These are phyloP conservation scores for Sternotherus odoratus DNA, from an alignment of 2,797 vertebrate genomes.

Conservation along the genomic window DNA sequence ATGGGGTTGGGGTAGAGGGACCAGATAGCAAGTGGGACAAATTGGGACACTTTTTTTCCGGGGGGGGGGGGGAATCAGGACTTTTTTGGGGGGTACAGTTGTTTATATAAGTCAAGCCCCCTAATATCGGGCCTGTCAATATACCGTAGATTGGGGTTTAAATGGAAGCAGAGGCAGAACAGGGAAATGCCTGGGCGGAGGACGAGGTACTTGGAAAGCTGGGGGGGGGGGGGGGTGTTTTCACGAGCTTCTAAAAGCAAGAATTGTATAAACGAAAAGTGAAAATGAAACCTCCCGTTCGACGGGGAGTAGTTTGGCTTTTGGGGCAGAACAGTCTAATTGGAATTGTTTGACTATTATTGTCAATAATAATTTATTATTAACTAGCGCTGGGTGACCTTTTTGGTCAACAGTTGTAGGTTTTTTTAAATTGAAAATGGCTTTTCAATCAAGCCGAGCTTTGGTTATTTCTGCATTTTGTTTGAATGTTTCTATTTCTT, in stretches of 20 bases:
- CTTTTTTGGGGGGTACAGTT: too few species aligned
- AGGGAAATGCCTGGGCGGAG: rapidly evolving
- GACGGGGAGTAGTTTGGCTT: background rate
- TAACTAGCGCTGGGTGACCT: background rate
- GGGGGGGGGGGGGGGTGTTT: too few species aligned
- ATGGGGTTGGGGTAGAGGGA: background rate
- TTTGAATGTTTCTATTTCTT: background rate
- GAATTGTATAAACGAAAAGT: background rate
- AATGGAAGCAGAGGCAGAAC: background rate
- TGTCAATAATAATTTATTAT: too few species aligned
- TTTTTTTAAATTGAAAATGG: background rate
- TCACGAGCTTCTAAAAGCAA: background rate
- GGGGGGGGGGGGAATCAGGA: too few species aligned
- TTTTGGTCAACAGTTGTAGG: background rate
- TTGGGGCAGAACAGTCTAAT: background rate
- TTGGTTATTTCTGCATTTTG: background rate
- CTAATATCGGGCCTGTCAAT: too few species aligned
- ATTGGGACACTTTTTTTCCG: too few species aligned
- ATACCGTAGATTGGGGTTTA: too few species aligned
- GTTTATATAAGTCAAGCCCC: too few species aligned
- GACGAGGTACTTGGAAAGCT: background rate
- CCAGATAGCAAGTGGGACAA: too few species aligned
- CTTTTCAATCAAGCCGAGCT: background rate
- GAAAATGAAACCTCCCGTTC: background rate
- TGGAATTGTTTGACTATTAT: background rate